phyloP scores from a whole-genome alignment of 2,888 invertebrate genomes.

The Sarcophaga variegata region DNA sequence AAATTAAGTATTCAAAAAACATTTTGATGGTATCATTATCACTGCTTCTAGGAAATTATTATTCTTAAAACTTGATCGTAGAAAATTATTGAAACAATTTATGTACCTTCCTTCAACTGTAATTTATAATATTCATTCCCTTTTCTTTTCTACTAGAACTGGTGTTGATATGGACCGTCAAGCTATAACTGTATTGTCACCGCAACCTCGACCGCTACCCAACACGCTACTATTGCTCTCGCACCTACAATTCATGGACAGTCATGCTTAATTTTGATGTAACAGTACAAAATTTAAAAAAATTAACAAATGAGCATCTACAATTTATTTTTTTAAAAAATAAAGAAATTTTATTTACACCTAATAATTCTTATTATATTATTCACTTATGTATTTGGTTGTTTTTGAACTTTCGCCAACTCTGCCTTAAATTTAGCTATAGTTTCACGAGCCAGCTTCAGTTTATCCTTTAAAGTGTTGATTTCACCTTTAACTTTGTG shows the following conservation, averaged over 20 bases:
- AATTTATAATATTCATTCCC: background rate
- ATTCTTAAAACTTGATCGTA: too few species aligned
- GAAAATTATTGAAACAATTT: background rate
- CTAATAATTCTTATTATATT: background rate
- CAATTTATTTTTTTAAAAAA: slow-evolving; percentile 22
- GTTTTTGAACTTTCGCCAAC: slow-evolving; percentile 83
- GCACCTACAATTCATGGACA: slow-evolving; percentile 97
- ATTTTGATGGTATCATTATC: too few species aligned
- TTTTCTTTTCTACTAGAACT: slow-evolving; percentile 85
- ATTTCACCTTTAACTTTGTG: slow-evolving; percentile 92
- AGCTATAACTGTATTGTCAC: slow-evolving; percentile 93
- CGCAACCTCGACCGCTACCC: slow-evolving; percentile 96
- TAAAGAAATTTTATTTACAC: slow-evolving; percentile 25
- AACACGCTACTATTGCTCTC: slow-evolving; percentile 93
- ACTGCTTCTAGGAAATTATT: too few species aligned
- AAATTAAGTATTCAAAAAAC: background rate
- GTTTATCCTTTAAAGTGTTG: slow-evolving; percentile 90
- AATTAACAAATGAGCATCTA: slow-evolving; percentile 15
- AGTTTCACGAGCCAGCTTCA: slow-evolving; percentile 92
- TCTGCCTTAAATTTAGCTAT: slow-evolving; percentile 92
- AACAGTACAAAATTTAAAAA: background rate
- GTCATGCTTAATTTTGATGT: slow-evolving; percentile 82
- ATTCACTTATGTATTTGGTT: slow-evolving; percentile 61
- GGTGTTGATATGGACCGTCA: slow-evolving; percentile 94
- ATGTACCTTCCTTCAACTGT: too few species aligned